Evolutionary conservation across 2,888 invertebrate genomes (phyloP).

Genomic region (Phortica magna): DNA sequence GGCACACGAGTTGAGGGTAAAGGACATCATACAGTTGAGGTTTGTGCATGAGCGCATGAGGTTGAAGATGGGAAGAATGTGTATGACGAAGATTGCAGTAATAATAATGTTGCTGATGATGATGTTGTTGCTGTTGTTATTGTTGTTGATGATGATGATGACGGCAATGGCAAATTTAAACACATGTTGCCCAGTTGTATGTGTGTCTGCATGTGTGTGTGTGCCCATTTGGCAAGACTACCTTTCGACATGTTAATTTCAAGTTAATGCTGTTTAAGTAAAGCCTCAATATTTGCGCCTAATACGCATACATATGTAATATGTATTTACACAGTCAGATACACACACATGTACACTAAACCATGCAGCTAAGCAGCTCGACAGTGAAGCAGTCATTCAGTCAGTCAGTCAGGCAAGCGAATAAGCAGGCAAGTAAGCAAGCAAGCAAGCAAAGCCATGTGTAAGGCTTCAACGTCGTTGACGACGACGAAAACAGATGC

Average conservation of each 20-base stretch:
- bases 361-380: not conserved
- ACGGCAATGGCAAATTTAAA: slow-evolving; percentile 23
- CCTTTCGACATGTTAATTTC: slow-evolving; percentile 68
- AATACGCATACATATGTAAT: slow-evolving; percentile 71
- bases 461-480: slow-evolving; percentile 62
- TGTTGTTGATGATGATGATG: not conserved
- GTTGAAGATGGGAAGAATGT: not conserved
- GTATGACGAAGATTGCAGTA: not conserved
- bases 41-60: not conserved
- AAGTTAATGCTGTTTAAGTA: slow-evolving; percentile 71
- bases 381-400: too few relatives aligned
- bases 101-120: not conserved
- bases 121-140: not conserved
- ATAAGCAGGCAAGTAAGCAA: slow-evolving; percentile 15
- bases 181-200: slow-evolving; percentile 21
- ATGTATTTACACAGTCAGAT: slow-evolving; percentile 55
- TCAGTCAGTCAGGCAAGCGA: too few relatives aligned
- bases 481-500: slow-evolving; percentile 69
- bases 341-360: slow-evolving; percentile 17
- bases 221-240: slow-evolving; percentile 39
- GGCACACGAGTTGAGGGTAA: too few relatives aligned
- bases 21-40: too few relatives aligned
- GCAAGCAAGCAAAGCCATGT: slow-evolving; percentile 49
- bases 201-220: slow-evolving; percentile 22
- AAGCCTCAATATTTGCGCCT: slow-evolving; percentile 71